Percentiles rank a stretch among this genome's conserved stretches.
Conservation (phyloP, 2,888 invertebrate species). For the Ornithoptera priamus region DNA sequence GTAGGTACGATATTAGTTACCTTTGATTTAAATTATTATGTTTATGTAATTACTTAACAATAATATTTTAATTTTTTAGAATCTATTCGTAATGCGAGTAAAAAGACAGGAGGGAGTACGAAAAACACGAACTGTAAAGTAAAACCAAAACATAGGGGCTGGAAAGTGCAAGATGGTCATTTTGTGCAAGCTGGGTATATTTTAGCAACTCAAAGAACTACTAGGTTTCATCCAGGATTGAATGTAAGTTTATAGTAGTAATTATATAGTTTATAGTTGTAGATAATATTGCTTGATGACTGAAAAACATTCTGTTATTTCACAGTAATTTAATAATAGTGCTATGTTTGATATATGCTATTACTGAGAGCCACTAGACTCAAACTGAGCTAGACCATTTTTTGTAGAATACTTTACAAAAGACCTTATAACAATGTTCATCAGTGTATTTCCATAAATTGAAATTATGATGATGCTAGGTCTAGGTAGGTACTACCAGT, state of each 20-base stretch:
- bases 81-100: slow-evolving; percentile 82
- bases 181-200: slow-evolving; percentile 83
- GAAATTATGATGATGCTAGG: no score
- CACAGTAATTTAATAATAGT: no score
- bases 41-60: slow-evolving; percentile 8
- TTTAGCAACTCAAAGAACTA: slow-evolving; percentile 83
- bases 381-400: no score
- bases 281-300: no score
- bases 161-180: slow-evolving; percentile 87
- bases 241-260: slow-evolving; percentile 75
- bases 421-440: no score
- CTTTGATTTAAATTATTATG: slow-evolving; percentile 9
- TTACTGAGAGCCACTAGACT: no score
- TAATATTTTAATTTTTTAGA: slow-evolving; percentile 47
- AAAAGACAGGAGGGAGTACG: slow-evolving; percentile 87
- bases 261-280: no score
- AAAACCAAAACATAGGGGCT: slow-evolving; percentile 88
- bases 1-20: slow-evolving; percentile 27
- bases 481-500: no score
- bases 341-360: no score
- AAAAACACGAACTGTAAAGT: slow-evolving; percentile 83
- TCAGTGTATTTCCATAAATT: no score
- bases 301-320: no score
- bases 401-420: no score
- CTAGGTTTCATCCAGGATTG: slow-evolving; percentile 89